A percentile compares a stretch with the other conserved stretches of the same genome.
Evolutionary conservation across 2,888 invertebrate genomes (phyloP).

Genomic region (Laothoe populi): DNA sequence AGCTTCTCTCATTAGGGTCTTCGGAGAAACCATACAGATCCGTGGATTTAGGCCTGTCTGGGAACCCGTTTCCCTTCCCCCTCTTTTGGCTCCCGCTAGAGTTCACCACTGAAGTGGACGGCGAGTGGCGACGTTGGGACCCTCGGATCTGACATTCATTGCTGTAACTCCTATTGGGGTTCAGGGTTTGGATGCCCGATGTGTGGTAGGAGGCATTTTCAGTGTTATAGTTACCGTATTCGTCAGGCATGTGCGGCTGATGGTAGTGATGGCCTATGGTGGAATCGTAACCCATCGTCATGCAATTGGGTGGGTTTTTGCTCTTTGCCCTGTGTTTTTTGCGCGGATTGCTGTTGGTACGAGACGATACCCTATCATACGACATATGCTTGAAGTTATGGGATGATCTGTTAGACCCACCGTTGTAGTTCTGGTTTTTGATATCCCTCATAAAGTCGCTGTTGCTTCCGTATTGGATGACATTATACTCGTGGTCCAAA

Average conservation of each 20-base stretch:
- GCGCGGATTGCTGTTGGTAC: slow-evolving; percentile 81
- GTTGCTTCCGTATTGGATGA: slow-evolving; percentile 81
- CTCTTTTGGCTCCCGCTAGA: slow-evolving; percentile 81
- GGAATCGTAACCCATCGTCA: slow-evolving; percentile 85
- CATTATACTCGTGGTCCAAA: slow-evolving; percentile 81
- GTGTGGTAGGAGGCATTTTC: slow-evolving; percentile 81
- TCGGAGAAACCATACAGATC: slow-evolving; percentile 85
- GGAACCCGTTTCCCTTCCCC: slow-evolving; percentile 80
- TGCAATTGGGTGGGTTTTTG: slow-evolving; percentile 83
- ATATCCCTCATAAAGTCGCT: slow-evolving; percentile 79
- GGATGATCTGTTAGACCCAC: slow-evolving; percentile 77
- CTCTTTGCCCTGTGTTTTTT: slow-evolving; percentile 81
- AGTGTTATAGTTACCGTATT: slow-evolving; percentile 76
- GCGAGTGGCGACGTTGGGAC: slow-evolving; percentile 78
- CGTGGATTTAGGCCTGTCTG: slow-evolving; percentile 87
- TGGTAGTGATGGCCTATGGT: slow-evolving; percentile 79
- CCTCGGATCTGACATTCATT: slow-evolving; percentile 68
- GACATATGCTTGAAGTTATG: slow-evolving; percentile 83
- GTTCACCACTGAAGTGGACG: slow-evolving; percentile 74
- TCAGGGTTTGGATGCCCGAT: slow-evolving; percentile 80
- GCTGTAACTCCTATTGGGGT: slow-evolving; percentile 81
- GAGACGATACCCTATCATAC: slow-evolving; percentile 77
- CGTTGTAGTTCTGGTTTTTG: slow-evolving; percentile 84
- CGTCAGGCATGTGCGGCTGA: slow-evolving; percentile 81
- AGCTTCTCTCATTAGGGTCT: slow-evolving; percentile 73